Base-by-base conservation (phyloP, 2,797 vertebrate species). In the Pampus argenteus region DNA sequence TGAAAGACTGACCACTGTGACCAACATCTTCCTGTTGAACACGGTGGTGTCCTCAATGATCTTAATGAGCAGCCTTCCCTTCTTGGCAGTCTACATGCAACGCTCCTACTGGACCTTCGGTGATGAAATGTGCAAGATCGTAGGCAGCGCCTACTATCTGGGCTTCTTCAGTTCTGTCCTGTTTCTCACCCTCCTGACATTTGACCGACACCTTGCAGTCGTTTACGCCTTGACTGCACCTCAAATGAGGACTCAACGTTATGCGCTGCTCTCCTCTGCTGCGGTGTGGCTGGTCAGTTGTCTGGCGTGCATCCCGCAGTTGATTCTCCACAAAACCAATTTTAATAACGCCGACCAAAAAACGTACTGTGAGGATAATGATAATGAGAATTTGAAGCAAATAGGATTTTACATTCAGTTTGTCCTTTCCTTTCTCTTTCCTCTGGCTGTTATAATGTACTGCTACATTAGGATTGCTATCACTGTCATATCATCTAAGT, bases 81-180 rank as follows among this genome's bases (percentile, higher is more conserved):
- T 95, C 64, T 45, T 64, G 67, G 94, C 69, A 0, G 38, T 80
- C 17, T 92, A 95, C 68, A 75, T 90, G 58, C 86, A 92, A 68
- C 66, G 65, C 2, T 74, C 79, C 1, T 3, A 81, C 20, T 96
- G 95, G 95, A 74, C 88, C 47, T 95, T 95, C 0, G 91, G 94
- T 6, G 13, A 2, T 0, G 17, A 22, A 2, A 76, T 92, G 75
- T 96, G 95, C 76, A 95, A 93, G 75, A 25, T 94, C 2, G 79
- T 94, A 3, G 59, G 79, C 18, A 82, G 77, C 0, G 28, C 89
- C n/a, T 93, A 92, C 74, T 92, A 78, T 36, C 73, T 94, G 62
- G 95, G 95, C 2, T 89, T 94, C 76, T 94, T 93, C 88, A 95
- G 94, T 45, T 95, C 94, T 0, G 91, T 94, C 13, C 86, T 96